These are phyloP conservation scores for Agriopis marginaria DNA, from an alignment of 2,888 invertebrate genomes.

Conservation along the genomic window DNA sequence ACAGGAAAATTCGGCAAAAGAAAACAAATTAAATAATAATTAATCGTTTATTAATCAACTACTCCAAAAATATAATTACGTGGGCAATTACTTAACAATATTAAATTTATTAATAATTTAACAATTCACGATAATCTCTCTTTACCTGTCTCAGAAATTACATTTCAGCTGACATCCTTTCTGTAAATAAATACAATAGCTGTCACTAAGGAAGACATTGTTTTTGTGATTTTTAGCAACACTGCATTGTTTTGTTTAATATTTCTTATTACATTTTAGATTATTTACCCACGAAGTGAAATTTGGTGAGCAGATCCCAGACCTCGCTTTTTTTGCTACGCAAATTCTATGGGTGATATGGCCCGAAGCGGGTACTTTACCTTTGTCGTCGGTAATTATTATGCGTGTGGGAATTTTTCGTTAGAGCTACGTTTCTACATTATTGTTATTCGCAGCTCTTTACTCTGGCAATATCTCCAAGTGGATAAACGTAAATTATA, in stretches of 20 bases:
- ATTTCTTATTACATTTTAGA: too few species aligned
- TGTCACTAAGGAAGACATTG: conserved; percentile 30
- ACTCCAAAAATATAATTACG: conserved; percentile 59
- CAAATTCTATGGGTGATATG: too few species aligned
- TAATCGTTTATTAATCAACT: conserved; percentile 62
- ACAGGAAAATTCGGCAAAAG: conserved; percentile 31
- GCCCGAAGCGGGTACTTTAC: too few species aligned
- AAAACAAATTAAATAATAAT: conserved; percentile 48
- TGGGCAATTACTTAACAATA: conserved; percentile 47
- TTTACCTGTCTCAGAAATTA: conserved; percentile 36
- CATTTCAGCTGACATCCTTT: conserved; percentile 38
- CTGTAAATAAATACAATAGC: conserved; percentile 26
- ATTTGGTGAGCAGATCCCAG: too few species aligned
- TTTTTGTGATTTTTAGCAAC: conserved; percentile 24
- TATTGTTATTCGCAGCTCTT: too few species aligned
- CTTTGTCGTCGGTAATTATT: too few species aligned
- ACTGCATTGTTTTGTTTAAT: not conserved
- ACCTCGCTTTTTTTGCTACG: too few species aligned
- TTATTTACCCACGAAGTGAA: too few species aligned
- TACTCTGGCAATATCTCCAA: too few species aligned
- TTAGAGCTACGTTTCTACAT: too few species aligned
- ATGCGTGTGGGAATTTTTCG: too few species aligned
- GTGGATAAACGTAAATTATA: too few species aligned
- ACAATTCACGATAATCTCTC: conserved; percentile 30
- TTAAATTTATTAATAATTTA: conserved; percentile 39